phyloP scores from a whole-genome alignment of 2,113 vertebrate species.

The Xyrauchen texanus region DNA sequence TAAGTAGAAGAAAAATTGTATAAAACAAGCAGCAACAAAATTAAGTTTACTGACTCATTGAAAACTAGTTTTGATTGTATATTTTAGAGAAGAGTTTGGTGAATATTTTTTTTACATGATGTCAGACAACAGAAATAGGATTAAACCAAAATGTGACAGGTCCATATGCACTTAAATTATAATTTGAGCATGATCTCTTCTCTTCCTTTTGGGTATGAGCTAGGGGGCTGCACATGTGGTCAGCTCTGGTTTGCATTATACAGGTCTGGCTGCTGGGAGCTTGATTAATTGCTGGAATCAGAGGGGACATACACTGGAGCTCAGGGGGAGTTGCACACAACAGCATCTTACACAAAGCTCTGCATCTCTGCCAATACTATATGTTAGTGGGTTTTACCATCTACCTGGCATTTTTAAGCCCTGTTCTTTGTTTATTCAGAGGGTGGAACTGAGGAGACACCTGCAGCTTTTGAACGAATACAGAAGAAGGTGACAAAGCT shows the following conservation, averaged over 20 bases:
- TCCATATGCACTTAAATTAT: no score
- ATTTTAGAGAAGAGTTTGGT: no score
- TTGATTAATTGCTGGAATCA: constrained; percentile 57
- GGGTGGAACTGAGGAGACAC: constrained; percentile 25
- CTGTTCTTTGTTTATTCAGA: constrained; percentile 14
- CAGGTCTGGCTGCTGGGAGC: constrained; percentile 38
- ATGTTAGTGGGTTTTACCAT: constrained; percentile 38
- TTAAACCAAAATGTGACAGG: not conserved
- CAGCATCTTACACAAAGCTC: constrained; percentile 26
- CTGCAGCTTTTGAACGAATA: not conserved
- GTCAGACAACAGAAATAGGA: not conserved
- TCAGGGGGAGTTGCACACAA: constrained; percentile 38
- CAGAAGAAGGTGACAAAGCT: not conserved
- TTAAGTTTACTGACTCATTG: no score
- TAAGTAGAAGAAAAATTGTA: no score
- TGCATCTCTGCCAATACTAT: constrained; percentile 39
- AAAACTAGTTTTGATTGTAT: no score
- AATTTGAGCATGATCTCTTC: not conserved
- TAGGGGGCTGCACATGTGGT: constrained; percentile 26
- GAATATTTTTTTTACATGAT: not conserved
- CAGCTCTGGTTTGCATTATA: constrained; percentile 40
- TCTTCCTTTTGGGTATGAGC: constrained; percentile 14
- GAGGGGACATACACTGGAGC: constrained; percentile 47
- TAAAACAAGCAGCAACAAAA: no score
- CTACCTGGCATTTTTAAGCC: constrained; percentile 36